Percentiles rank a stretch among this genome's conserved stretches.
Evolutionary conservation across 2,113 vertebrate species (phyloP).

Genomic region (Platycercus adscitus): DNA sequence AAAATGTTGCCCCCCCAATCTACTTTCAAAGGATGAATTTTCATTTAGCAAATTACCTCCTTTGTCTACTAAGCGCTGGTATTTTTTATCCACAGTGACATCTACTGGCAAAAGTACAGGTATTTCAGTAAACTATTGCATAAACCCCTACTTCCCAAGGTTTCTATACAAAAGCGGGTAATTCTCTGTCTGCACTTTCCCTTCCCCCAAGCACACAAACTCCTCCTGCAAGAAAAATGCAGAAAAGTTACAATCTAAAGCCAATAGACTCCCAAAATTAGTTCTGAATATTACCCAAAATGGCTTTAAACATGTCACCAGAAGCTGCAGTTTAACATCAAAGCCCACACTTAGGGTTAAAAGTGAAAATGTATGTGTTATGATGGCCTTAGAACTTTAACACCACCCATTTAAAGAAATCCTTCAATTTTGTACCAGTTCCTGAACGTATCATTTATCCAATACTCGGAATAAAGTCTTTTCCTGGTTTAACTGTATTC

Average conservation of each 20-base stretch:
- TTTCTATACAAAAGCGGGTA: not conserved
- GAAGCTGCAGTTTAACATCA: not conserved
- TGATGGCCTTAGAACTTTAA: not conserved
- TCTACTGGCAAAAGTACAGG: slow-evolving; percentile 67
- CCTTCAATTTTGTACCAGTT: not conserved
- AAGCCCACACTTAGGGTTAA: not conserved
- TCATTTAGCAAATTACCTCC: slow-evolving; percentile 69
- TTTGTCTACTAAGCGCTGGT: slow-evolving; percentile 52
- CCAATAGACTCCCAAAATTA: not conserved
- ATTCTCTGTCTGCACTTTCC: not conserved
- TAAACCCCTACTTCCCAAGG: not conserved
- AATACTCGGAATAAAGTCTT: not conserved
- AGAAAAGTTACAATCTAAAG: not conserved
- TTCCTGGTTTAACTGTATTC: not conserved
- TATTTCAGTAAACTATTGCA: not conserved
- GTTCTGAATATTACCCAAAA: not conserved
- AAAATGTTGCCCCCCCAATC: not conserved
- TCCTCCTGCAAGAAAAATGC: not conserved
- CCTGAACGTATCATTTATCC: not conserved
- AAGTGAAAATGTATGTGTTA: not conserved
- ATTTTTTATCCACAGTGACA: slow-evolving; percentile 69
- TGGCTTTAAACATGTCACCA: not conserved
- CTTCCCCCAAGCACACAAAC: not conserved
- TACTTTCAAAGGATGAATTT: slow-evolving; percentile 52
- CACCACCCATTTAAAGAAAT: not conserved